phyloP scores from a whole-genome alignment of 2,888 invertebrate genomes.

The Netelia inedita region DNA sequence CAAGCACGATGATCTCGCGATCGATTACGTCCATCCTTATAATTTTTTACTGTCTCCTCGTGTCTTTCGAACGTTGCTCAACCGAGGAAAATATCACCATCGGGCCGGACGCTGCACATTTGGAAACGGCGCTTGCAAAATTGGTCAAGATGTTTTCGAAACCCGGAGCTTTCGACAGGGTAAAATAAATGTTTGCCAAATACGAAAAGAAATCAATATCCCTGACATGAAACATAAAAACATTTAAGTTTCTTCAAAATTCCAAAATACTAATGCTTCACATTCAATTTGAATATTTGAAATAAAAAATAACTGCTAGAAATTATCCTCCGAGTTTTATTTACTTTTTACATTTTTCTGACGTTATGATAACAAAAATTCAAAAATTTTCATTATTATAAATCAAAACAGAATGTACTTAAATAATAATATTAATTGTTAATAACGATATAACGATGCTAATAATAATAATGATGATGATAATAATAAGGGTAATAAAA shows the following conservation, averaged over 20 bases:
- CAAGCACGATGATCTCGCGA: slow-evolving; percentile 57
- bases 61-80: slow-evolving; percentile 15
- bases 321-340: too few species aligned
- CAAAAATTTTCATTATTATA: neutral
- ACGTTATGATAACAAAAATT: too few species aligned
- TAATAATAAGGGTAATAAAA: neutral
- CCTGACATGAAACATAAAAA: slow-evolving; percentile 10
- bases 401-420: neutral
- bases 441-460: neutral
- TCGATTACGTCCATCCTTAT: slow-evolving; percentile 43
- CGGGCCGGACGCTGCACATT: slow-evolving; percentile 65
- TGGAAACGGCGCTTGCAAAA: slow-evolving; percentile 81
- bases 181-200: slow-evolving; percentile 64
- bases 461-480: neutral
- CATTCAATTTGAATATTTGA: too few species aligned
- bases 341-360: too few species aligned
- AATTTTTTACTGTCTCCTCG: slow-evolving; percentile 31
- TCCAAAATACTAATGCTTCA: neutral
- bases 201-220: slow-evolving; percentile 16
- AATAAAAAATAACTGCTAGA: neutral
- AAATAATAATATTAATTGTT: neutral
- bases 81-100: slow-evolving; percentile 70
- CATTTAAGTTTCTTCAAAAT: slow-evolving; percentile 3
- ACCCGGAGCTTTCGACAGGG: slow-evolving; percentile 84
- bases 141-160: slow-evolving; percentile 83